phyloP scores from a whole-genome alignment of 2,113 vertebrate species.

The Albula glossodonta region DNA sequence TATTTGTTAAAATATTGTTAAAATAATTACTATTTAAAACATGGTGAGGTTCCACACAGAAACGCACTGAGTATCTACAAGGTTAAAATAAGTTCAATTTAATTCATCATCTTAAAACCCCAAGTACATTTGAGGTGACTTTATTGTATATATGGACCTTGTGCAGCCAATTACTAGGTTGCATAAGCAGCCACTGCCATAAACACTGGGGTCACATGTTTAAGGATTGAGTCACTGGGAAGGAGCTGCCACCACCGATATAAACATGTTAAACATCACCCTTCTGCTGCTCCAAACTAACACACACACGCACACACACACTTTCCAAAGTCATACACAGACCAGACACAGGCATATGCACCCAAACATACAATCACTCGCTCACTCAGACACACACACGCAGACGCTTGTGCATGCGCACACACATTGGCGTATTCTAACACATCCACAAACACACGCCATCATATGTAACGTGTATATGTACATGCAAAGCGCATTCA shows the following conservation, averaged over 20 bases:
- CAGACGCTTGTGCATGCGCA: neutral
- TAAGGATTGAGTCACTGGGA: constrained; percentile 37
- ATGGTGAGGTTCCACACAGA: neutral
- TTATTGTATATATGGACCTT: constrained; percentile 16
- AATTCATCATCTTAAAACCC: too few relatives aligned
- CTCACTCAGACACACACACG: neutral
- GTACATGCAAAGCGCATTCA: neutral
- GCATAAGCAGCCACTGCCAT: constrained; percentile 50
- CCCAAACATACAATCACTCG: neutral
- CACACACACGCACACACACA: neutral
- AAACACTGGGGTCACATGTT: constrained; percentile 43
- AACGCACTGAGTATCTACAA: constrained; percentile 2
- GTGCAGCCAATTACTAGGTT: constrained; percentile 44
- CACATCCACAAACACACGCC: neutral
- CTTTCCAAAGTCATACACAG: too few relatives aligned
- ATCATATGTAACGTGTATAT: neutral
- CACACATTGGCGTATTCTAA: neutral
- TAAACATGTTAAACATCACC: constrained; percentile 42
- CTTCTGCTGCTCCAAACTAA: neutral
- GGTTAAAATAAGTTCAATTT: neutral
- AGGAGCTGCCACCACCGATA: constrained; percentile 34
- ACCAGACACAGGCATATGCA: neutral
- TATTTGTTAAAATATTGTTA: neutral
- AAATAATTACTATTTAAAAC: neutral
- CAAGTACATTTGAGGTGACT: neutral